A percentile compares a stretch with the other conserved stretches of the same genome.
phyloP scores from a whole-genome alignment of 2,113 vertebrate genomes.

The Orycteropus afer region DNA sequence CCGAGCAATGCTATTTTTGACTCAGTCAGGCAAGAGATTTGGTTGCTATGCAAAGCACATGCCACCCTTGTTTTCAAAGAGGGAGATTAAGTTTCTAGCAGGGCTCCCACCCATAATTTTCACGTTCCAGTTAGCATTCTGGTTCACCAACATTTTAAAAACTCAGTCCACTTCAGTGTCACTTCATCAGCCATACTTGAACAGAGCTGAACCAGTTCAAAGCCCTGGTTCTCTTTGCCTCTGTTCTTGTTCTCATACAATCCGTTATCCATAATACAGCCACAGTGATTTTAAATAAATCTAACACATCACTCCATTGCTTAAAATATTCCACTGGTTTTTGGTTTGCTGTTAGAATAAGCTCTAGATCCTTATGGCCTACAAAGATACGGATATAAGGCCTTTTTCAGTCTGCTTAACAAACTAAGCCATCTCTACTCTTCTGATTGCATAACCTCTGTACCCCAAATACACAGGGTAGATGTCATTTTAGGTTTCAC shows the following conservation, averaged over 20 bases:
- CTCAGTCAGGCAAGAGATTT: no score
- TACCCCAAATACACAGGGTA: neutral
- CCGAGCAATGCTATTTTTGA: no score
- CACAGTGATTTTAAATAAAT: neutral
- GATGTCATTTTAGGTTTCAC: neutral
- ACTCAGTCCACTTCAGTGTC: no score
- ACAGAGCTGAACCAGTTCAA: no score
- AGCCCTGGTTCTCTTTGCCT: neutral
- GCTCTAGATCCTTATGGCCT: neutral
- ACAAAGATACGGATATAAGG: neutral
- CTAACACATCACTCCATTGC: neutral
- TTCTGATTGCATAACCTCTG: neutral
- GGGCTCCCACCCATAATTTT: no score
- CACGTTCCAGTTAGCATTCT: no score
- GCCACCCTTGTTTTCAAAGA: no score
- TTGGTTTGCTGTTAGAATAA: neutral
- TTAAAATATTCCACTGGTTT: neutral
- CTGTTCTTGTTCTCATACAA: neutral
- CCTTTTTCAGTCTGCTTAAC: conserved; percentile 1
- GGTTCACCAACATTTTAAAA: no score
- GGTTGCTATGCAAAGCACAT: no score
- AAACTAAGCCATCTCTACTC: neutral
- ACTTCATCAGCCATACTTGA: no score
- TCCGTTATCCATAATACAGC: neutral
- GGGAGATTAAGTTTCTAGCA: no score